Evolutionary conservation across 2,797 vertebrate genomes (phyloP), one percentile per base, ranked within the genome.

Genomic region (Girardinus metallicus): DNA sequence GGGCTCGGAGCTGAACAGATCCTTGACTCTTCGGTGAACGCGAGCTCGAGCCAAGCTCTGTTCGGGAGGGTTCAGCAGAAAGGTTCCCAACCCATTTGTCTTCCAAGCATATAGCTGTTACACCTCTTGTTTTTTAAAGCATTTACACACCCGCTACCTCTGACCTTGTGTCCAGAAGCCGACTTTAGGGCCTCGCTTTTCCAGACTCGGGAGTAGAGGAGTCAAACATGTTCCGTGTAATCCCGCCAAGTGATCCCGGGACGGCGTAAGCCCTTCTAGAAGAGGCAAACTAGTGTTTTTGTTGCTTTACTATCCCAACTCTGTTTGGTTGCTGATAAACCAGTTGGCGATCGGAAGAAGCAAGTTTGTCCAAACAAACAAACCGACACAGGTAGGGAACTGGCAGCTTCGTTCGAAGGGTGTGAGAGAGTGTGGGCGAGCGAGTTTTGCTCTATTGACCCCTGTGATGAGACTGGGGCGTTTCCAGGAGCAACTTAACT

Each of bases 131-230:
- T 84, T 92, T 92, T 87, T 87, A 78, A 83, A 88, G 89, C 89
- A 91, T 91, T 94, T 92, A 93, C 88, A 93, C 87, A 91, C 85
- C 83, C 78, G 43, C 81, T 77, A 81, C 89, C 68, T 83, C 83
- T 91, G 89, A 93, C 91, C 89, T 87, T 81, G 81, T 81, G 83
- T 86, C 86, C 81, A 89, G 74, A 90, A 90, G 86, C 81, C 55
- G 1, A 79, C 90, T 93, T 93, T 91, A 79, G 85, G 86, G 81
- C 80, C 68, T 72, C 47, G 73, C 2, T 23, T 88, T 53, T 81
- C 75, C 80, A 86, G 77, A 87, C 83, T 74, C 8, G 21, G 55
- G 78, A 90, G 83, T 76, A 44, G 71, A 71, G 72, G 85, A 92
- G 57, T 86, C 88, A 73, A 91, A 89, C 89, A 83, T 80, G 83